Conservation (phyloP, 1,140 invertebrate genomes). For the Penaeus chinensis region DNA sequence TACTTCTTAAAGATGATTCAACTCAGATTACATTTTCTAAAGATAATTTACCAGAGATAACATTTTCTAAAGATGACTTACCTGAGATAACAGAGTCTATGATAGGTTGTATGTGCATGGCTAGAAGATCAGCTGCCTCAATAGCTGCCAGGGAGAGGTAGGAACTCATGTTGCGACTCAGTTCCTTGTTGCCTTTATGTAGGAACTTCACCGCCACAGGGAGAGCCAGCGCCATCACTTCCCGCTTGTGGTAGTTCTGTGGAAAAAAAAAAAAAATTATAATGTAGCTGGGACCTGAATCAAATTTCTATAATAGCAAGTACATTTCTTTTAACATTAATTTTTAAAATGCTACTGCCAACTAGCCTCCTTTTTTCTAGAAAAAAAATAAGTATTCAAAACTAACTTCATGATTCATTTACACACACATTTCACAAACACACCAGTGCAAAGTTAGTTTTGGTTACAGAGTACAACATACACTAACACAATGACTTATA, state of each 20-base stretch:
- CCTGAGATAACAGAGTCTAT: conserved; percentile 89
- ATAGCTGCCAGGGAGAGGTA: conserved; percentile 93
- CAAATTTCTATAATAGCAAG: too few species aligned
- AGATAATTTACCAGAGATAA: conserved; percentile 41
- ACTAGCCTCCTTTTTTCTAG: too few species aligned
- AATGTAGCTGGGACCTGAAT: too few species aligned
- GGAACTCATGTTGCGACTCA: conserved; percentile 88
- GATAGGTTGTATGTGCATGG: conserved; percentile 87
- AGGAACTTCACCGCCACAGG: conserved; percentile 92
- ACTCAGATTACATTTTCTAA: background rate
- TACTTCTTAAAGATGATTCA: background rate
- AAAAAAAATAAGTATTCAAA: too few species aligned
- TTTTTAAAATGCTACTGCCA: too few species aligned
- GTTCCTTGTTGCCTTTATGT: conserved; percentile 87
- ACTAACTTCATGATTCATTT: too few species aligned
- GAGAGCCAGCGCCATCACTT: conserved; percentile 88
- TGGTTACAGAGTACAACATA: too few species aligned
- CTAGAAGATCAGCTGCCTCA: conserved; percentile 86
- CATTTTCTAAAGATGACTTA: conserved; percentile 66
- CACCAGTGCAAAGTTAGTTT: too few species aligned
- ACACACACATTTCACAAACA: too few species aligned
- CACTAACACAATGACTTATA: too few species aligned
- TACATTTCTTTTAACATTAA: too few species aligned
- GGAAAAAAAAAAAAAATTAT: conserved; percentile 60
- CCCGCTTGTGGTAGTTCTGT: conserved; percentile 88